Conservation (phyloP, 2,888 invertebrate species). For the Andrena fulva region DNA sequence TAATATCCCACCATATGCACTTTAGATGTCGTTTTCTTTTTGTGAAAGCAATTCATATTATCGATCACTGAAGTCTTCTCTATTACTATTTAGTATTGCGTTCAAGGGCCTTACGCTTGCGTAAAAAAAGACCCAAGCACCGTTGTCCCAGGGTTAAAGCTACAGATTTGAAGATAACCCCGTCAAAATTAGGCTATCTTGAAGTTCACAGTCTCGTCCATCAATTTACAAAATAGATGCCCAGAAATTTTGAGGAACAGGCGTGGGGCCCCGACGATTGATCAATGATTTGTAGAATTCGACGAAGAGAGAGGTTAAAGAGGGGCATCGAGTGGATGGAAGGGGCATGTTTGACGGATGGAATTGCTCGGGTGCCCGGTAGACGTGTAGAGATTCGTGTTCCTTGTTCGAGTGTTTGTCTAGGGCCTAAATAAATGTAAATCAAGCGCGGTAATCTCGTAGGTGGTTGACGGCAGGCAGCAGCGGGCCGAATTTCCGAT, state of each 20-base stretch:
- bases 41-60: no score
- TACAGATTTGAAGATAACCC: no score
- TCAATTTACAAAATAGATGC: no score
- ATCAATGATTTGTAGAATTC: constrained; percentile 54
- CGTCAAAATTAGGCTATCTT: no score
- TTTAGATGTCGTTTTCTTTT: no score
- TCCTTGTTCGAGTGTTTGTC: constrained; percentile 73
- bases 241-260: background rate
- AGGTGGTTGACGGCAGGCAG: constrained; percentile 52
- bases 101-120: no score
- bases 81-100: no score
- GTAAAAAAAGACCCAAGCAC: no score
- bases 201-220: no score
- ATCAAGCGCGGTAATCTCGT: constrained; percentile 74
- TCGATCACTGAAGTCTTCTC: no score
- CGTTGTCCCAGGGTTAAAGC: no score
- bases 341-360: constrained; percentile 63
- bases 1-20: no score
- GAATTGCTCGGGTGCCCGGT: constrained; percentile 67
- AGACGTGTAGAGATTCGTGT: constrained; percentile 76
- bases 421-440: constrained; percentile 79
- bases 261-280: constrained; percentile 18
- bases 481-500: constrained; percentile 54
- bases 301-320: background rate
- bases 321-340: constrained; percentile 17